A percentile compares a stretch with the other conserved stretches of the same genome.
Evolutionary conservation across 2,888 invertebrate species (phyloP).

Genomic region (Diadegma fenestrale): DNA sequence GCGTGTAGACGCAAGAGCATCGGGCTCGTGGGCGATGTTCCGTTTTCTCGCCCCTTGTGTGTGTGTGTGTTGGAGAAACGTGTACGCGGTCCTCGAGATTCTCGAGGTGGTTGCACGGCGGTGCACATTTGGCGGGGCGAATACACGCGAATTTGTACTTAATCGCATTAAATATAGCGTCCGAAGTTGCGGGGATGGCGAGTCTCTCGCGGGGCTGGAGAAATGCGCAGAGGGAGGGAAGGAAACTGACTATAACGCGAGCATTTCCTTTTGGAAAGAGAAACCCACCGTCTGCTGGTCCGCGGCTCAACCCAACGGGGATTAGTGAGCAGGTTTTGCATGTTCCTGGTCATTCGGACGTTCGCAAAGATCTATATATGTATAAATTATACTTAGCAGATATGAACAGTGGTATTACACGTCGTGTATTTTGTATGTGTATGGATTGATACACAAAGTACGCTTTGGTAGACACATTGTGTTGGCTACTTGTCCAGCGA

Average conservation of each 20-base stretch:
- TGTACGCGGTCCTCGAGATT: conserved; percentile 34
- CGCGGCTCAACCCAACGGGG: conserved; percentile 36
- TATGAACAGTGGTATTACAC: conserved; percentile 72
- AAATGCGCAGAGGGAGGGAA: conserved; percentile 19
- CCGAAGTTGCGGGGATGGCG: conserved; percentile 27
- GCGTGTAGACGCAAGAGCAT: not conserved
- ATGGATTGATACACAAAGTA: conserved; percentile 64
- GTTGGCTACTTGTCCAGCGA: conserved; percentile 69
- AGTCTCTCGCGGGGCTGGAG: conserved; percentile 33
- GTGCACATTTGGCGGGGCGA: conserved; percentile 77
- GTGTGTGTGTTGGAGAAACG: conserved; percentile 16
- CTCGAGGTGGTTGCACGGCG: conserved; percentile 70
- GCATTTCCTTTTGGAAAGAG: conserved; percentile 61
- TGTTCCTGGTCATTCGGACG: conserved; percentile 33
- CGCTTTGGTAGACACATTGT: conserved; percentile 70
- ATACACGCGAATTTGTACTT: conserved; percentile 76
- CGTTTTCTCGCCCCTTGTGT: conserved; percentile 4
- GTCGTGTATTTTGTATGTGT: conserved; percentile 24
- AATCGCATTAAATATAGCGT: conserved; percentile 79
- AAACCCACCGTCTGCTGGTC: conserved; percentile 60
- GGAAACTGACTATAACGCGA: conserved; percentile 59
- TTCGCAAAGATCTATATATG: conserved; percentile 66
- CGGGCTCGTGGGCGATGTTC: conserved; percentile 1
- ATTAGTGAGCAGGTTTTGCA: conserved; percentile 68
- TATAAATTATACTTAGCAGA: conserved; percentile 64